Base-by-base conservation (phyloP, 2,888 invertebrate species). In the Trissoscelio sp. region DNA sequence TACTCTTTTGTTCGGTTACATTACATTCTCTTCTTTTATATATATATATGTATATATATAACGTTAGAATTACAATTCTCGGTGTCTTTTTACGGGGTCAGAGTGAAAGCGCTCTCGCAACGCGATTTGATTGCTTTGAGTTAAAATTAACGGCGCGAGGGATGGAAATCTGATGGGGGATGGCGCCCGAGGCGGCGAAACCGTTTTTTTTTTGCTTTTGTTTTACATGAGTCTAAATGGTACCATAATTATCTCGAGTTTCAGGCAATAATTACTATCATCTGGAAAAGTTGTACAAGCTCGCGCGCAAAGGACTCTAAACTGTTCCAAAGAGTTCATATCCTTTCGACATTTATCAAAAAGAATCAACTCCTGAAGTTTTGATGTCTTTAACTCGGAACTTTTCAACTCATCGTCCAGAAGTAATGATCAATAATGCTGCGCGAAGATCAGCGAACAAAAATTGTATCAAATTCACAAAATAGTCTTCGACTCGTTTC, bases 1-100 rank as follows among this genome's bases (percentile, higher is more conserved):
- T 69, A 77, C 75, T 55, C 60, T 74, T 79, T 79, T 67, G 66
- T 58, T 72, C 53, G 74, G 58, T 64, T 73, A 69, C 74, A 44
- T 42, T 7, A 31, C 31, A 69, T 42, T 73, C 69, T 67, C 37
- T 66, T 48, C 3, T 62, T 57, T 70, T 31, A 7, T 31, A 0
- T 31, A 31, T 31, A 7, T 7, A 6, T 31, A 7, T 37, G 22
- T 11, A 14, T 11, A 11, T 22, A 42, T 64, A 55, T 28, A 67
- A 42, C 60, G 44, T 69, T 67, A 28, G 34, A 73, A 73, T 73
- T 53, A 64, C 73, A 73, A 73, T 73, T 64, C 55, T 44, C 73
- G 73, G 74, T 64, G 74, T 66, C 55, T 34, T 20, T 18, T 7
- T 24, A 5, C 20, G 11, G 46, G 12, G 34, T 24, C 31, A 12